Conservation (phyloP, 2,888 invertebrate genomes). For the Ischnus inquisitorius region DNA sequence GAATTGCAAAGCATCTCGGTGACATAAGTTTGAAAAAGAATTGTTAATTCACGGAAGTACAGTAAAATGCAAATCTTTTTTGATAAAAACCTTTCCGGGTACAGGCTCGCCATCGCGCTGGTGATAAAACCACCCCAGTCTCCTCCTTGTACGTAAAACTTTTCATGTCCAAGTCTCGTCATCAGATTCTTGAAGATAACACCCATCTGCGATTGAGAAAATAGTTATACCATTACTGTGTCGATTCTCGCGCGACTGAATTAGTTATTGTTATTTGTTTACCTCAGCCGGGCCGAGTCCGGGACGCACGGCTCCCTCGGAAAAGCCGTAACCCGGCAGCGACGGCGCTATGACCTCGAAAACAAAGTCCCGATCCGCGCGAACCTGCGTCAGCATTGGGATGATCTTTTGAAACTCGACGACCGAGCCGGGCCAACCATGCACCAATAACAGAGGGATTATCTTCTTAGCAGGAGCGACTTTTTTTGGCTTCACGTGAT, state of each 20-base stretch:
- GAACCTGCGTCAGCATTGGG: slow-evolving; percentile 88
- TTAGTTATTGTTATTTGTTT: slow-evolving; percentile 25
- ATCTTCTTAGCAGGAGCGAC: slow-evolving; percentile 84
- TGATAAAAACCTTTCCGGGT: slow-evolving; percentile 83
- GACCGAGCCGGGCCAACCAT: slow-evolving; percentile 95
- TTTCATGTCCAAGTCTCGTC: slow-evolving; percentile 86
- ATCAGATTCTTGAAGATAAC: slow-evolving; percentile 87
- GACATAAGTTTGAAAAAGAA: slow-evolving; percentile 4
- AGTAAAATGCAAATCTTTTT: not conserved
- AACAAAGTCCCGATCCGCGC: slow-evolving; percentile 87
- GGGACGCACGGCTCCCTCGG: slow-evolving; percentile 86
- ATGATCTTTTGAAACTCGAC: slow-evolving; percentile 93
- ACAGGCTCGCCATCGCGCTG: slow-evolving; percentile 85
- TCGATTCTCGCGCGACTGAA: not conserved
- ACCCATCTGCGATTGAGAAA: slow-evolving; percentile 79
- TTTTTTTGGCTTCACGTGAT: slow-evolving; percentile 88
- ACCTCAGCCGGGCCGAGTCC: slow-evolving; percentile 84
- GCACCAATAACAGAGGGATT: slow-evolving; percentile 90
- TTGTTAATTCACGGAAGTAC: not conserved
- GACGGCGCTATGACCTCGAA: slow-evolving; percentile 91
- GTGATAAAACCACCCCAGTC: slow-evolving; percentile 88
- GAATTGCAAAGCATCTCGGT: slow-evolving; percentile 26
- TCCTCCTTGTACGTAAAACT: slow-evolving; percentile 88
- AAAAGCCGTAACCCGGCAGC: slow-evolving; percentile 90
- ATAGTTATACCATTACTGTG: not conserved